Percentiles rank a stretch among this genome's conserved stretches.
Evolutionary conservation across 2,113 vertebrate species (phyloP).

Genomic region (Forbesichthys papilliferus): DNA sequence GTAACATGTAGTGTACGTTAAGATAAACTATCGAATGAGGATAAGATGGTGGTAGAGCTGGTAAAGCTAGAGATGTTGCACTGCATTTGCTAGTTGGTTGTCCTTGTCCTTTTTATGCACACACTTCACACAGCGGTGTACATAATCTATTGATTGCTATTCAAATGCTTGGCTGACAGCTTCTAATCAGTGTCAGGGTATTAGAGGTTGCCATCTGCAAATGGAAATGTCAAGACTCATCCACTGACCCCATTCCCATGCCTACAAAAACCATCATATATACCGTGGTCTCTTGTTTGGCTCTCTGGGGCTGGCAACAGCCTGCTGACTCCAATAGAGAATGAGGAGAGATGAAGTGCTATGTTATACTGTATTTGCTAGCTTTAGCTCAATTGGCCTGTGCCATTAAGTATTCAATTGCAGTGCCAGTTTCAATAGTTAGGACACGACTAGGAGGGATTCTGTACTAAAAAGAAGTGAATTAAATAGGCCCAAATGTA

Average conservation of each 20-base stretch:
- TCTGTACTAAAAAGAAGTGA: neutral
- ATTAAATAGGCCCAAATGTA: neutral
- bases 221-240: constrained; percentile 67
- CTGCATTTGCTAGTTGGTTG: constrained; percentile 32
- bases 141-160: constrained; percentile 67
- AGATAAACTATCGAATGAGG: constrained; percentile 42
- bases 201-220: constrained; percentile 73
- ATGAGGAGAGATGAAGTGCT: neutral
- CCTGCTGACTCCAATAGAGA: neutral
- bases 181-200: constrained; percentile 69
- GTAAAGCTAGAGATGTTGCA: constrained; percentile 45
- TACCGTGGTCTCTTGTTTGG: constrained; percentile 9
- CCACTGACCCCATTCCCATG: constrained; percentile 24
- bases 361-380: neutral
- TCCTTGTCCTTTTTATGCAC: constrained; percentile 31
- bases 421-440: neutral
- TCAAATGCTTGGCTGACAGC: constrained; percentile 73
- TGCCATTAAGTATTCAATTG: neutral
- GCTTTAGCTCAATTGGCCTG: constrained; percentile 2
- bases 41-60: constrained; percentile 41
- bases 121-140: constrained; percentile 37
- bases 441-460: neutral
- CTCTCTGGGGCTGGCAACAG: constrained; percentile 16
- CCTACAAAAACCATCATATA: constrained; percentile 5
- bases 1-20: constrained; percentile 34